These are phyloP conservation scores for Ianthella basta DNA, from an alignment of 37 sponge, comb jelly and placozoan species.

Conservation along the genomic window DNA sequence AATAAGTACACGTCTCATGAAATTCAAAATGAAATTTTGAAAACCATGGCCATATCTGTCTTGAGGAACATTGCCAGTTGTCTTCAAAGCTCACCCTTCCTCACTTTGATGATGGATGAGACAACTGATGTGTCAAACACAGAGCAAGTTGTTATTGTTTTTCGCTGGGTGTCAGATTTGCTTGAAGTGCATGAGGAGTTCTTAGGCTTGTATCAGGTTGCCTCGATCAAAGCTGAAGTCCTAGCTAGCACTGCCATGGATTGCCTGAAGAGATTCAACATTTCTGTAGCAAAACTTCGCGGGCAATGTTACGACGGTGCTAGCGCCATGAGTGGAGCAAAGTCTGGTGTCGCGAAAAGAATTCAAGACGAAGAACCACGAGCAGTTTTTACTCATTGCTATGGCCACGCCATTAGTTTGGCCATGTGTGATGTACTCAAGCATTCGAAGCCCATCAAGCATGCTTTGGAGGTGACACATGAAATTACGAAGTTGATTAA, in stretches of 20 bases:
- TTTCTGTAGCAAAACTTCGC: slow-evolving; percentile 51
- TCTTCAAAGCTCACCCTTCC: background rate
- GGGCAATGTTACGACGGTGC: slow-evolving; percentile 79
- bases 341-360: slow-evolving; percentile 52
- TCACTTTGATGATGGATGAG: slow-evolving; percentile 24
- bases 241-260: slow-evolving; percentile 29
- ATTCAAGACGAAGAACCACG: slow-evolving; percentile 53
- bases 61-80: background rate
- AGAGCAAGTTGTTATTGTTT: background rate
- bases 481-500: slow-evolving; percentile 38
- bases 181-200: slow-evolving; percentile 2
- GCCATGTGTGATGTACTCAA: background rate
- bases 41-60: slow-evolving; percentile 45
- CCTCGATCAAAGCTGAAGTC: slow-evolving; percentile 27
- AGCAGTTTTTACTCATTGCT: slow-evolving; percentile 71
- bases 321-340: slow-evolving; percentile 46
- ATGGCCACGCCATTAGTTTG: slow-evolving; percentile 36
- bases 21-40: slow-evolving; percentile 61
- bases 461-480: slow-evolving; percentile 54
- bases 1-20: slow-evolving; percentile 56
- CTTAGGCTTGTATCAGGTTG: slow-evolving; percentile 30
- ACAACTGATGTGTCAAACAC: slow-evolving; percentile 5
- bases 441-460: background rate
- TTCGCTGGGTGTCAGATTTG: background rate
- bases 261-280: slow-evolving; percentile 28